Percentiles rank a stretch among this genome's conserved stretches.
Evolutionary conservation across 2,888 invertebrate species (phyloP).

Genomic region (Melanchra persicariae): DNA sequence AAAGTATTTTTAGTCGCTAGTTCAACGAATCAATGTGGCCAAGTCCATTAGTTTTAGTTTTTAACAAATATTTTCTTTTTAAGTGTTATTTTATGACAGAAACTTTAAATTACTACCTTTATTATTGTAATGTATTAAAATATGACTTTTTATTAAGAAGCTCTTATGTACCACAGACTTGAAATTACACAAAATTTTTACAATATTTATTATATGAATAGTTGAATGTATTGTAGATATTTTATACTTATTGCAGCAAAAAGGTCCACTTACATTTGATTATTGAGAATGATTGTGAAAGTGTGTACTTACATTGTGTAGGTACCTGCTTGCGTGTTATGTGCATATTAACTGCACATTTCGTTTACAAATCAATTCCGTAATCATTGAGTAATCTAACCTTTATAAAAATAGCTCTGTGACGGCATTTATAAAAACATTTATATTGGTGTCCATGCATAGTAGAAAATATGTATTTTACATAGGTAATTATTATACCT

Average conservation of each 20-base stretch:
- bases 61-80: slow-evolving; percentile 13
- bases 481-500: slow-evolving; percentile 44
- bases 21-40: slow-evolving; percentile 70
- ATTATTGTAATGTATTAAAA: slow-evolving; percentile 26
- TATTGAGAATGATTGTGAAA: slow-evolving; percentile 14
- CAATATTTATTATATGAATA: slow-evolving; percentile 47
- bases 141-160: slow-evolving; percentile 37
- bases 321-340: slow-evolving; percentile 5
- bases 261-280: slow-evolving; percentile 36
- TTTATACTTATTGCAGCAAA: slow-evolving; percentile 23
- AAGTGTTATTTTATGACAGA: slow-evolving; percentile 48
- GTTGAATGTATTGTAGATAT: slow-evolving; percentile 44
- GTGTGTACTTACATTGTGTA: background rate
- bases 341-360: slow-evolving; percentile 14
- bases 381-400: slow-evolving; percentile 39
- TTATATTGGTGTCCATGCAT: slow-evolving; percentile 53
- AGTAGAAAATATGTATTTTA: slow-evolving; percentile 58
- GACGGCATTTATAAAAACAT: slow-evolving; percentile 37
- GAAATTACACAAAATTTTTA: slow-evolving; percentile 22
- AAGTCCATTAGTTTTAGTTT: slow-evolving; percentile 58
- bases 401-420: slow-evolving; percentile 23
- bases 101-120: slow-evolving; percentile 10
- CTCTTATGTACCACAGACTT: slow-evolving; percentile 29
- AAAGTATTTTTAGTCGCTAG: slow-evolving; percentile 54
- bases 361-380: slow-evolving; percentile 2